Base-by-base conservation (phyloP, 1,140 invertebrate genomes). In the Hylaeus volcanicus region DNA sequence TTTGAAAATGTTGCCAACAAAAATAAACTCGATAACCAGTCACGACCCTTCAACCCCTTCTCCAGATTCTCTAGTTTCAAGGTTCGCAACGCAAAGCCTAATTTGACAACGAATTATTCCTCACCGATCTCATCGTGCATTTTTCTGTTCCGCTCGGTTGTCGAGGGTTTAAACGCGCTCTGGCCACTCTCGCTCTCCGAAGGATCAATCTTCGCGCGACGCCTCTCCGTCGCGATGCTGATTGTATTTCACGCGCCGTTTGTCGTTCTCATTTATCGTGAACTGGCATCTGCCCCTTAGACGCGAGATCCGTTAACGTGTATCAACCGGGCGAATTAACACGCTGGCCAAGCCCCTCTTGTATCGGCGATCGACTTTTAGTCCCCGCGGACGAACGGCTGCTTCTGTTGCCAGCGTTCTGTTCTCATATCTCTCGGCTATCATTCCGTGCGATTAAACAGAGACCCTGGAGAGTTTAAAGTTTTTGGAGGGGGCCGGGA, bases 391-490 rank as follows among this genome's bases (percentile, higher is more conserved):
- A 74, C 37, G 55, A 39, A 48, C 55, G 70, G 26, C 37, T 65
- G 75, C 45, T 45, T 72, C 51, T 56, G 60, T 58, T 74, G 70
- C 72, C 26, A 51, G 66, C 66, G 56, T 77, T 80, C 77, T 60
- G 74, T 64, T 43, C 72, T 79, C 79, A 55, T 84, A 82, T 82
- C 77, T 86, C 70, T 69, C 80, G 78, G 55, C 86, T 83, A 88
- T 89, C 83, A 89, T 89, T 89, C 82, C 87, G 74, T 86, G 56
- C 88, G 88, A 89, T 89, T 89, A 88, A 89, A 84, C 88, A 79
- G 39, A 81, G 64, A 84, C 80, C 64, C 85, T 56, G 26, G 88
- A 86, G 85, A 88, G 83, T 84, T 79, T 76, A 76, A 79, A 87
- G 78, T 87, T 87, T 86, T 69, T 39, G 37, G 45, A 26, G 9